These are phyloP conservation scores for Carassius carassius DNA, from an alignment of 2,113 vertebrate genomes.

Conservation along the genomic window DNA sequence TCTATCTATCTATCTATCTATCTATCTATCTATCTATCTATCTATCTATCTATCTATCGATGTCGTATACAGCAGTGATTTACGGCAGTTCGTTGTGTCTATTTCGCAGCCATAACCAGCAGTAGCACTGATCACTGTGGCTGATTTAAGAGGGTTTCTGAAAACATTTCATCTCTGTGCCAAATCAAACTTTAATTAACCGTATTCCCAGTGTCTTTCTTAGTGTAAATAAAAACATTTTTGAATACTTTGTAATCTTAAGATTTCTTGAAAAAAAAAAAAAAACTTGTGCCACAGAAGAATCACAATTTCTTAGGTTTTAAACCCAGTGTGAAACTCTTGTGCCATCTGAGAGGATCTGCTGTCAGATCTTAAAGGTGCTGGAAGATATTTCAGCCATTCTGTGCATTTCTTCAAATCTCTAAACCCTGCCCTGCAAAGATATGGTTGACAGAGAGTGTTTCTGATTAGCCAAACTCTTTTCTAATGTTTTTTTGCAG, in stretches of 20 bases:
- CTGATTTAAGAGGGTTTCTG: background rate
- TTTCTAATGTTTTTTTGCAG: background rate
- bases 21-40: no score
- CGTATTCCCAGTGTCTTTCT: background rate
- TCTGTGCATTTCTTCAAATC: background rate
- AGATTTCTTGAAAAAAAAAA: background rate
- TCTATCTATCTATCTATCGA: background rate
- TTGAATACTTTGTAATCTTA: background rate
- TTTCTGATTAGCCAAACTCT: slow-evolving; percentile 2
- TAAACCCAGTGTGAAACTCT: slow-evolving; percentile 41
- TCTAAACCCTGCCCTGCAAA: background rate
- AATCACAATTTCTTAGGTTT: slow-evolving; percentile 5
- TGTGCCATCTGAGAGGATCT: slow-evolving; percentile 9
- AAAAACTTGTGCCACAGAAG: no score
- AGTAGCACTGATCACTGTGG: background rate
- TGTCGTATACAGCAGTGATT: background rate
- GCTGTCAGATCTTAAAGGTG: slow-evolving; percentile 17
- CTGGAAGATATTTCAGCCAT: background rate
- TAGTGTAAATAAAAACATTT: background rate
- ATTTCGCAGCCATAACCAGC: background rate
- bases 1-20: no score
- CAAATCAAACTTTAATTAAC: background rate
- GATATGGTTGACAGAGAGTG: background rate
- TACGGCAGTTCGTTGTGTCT: background rate
- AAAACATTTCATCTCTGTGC: background rate